A percentile compares a stretch with the other conserved stretches of the same genome.
Conservation (phyloP, 2,113 vertebrate species). For the Gopherus evgoodei region DNA sequence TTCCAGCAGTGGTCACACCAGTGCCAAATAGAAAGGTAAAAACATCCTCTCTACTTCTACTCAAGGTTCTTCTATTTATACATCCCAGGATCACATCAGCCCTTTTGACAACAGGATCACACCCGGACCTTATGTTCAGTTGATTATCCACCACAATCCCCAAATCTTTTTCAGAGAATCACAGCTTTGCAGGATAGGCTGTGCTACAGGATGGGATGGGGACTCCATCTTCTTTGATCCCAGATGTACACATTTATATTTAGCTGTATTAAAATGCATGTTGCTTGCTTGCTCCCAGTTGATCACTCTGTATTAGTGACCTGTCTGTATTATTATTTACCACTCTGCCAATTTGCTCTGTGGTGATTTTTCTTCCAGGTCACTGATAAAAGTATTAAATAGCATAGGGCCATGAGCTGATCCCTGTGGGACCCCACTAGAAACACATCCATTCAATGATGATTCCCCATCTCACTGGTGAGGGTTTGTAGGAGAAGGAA, state of each 20-base stretch:
- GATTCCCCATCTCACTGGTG: neutral
- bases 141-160: neutral
- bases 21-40: neutral
- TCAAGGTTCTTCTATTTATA: neutral
- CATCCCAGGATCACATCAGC: neutral
- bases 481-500: neutral
- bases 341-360: neutral
- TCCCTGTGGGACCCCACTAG: neutral
- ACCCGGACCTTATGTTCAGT: neutral
- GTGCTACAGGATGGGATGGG: too few species aligned
- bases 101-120: neutral
- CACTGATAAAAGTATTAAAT: neutral
- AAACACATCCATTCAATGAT: neutral
- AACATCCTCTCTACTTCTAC: neutral
- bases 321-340: neutral
- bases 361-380: neutral
- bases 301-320: neutral
- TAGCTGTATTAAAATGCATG: too few species aligned
- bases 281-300: too few species aligned
- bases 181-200: neutral
- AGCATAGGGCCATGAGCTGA: neutral
- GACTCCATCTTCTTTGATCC: neutral
- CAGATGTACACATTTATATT: too few species aligned
- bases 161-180: neutral
- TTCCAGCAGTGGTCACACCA: neutral